Base-by-base conservation (phyloP, 2,797 vertebrate genomes). In the Acestrorhynchus altus region DNA sequence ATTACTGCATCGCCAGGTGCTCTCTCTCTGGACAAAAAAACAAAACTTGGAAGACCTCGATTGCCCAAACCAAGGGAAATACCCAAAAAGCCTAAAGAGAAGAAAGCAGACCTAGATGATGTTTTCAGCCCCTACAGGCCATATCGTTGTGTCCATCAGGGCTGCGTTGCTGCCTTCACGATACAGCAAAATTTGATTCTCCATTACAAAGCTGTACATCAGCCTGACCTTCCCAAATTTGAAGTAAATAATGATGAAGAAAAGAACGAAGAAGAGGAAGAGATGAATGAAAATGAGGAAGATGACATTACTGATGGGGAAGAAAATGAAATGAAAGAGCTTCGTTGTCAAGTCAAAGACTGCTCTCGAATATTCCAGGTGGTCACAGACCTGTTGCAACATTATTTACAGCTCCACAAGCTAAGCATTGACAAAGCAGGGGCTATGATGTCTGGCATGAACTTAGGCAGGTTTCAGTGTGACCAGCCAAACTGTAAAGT, bases 141-240 rank as follows among this genome's bases (percentile, higher is more conserved):
- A 0, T 99, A 99, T 76, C 90, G 95, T 2, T 99, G 98, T 0
- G 96, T 99, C 77, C 97, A 99, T 83, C 95, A 97, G 85, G 97
- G 95, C 49, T 99, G 98, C 73, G 92, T 94, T 28, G 98, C 98
- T 0, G 98, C 97, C 13, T 99, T 99, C 82, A 96, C 97, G 0
- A 96, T 99, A 85, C 98, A 99, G 2, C 97, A 98, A 52, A 99
- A 98, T 81, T 88, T 99, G 61, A 99, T 99, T 86, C 96, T 99
- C 61, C 98, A 99, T 87, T 99, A 99, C 86, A 95, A 96, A 73
- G 95, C 96, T 26, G 94, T 99, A 64, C 98, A 99, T 85, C 98
- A 96, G 83, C 96, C 96, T 1, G 95, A 95, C 77, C 84, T 97
- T 39, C 94, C 95, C 13, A 93, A 93, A 4, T 91, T 98, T 86